phyloP scores from a whole-genome alignment of 1,140 invertebrate genomes.

The Aleiodes sp. region DNA sequence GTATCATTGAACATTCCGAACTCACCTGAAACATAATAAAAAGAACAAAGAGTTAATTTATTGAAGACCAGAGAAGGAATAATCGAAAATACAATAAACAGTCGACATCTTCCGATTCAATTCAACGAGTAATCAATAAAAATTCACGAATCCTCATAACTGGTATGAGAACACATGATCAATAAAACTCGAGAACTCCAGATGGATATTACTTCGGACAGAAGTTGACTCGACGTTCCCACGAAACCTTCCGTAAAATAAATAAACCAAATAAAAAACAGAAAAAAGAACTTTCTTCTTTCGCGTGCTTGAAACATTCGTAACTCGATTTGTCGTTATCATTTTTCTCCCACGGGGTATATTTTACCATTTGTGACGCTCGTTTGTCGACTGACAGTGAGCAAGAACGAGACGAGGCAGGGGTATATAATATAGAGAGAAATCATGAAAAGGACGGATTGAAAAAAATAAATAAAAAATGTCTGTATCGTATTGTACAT shows the following conservation, averaged over 20 bases:
- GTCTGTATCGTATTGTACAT: slow-evolving; percentile 12
- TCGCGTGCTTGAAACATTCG: slow-evolving; percentile 1
- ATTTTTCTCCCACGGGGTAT: slow-evolving; percentile 13
- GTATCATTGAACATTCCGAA: too few relatives aligned
- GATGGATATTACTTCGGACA: slow-evolving; percentile 1
- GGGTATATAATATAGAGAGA: background rate
- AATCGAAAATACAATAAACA: too few relatives aligned
- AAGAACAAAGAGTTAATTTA: too few relatives aligned
- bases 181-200: background rate
- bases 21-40: slow-evolving; percentile 35
- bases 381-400: slow-evolving; percentile 9
- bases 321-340: slow-evolving; percentile 6
- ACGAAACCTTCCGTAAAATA: background rate
- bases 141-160: background rate
- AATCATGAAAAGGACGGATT: background rate
- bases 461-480: slow-evolving; percentile 8
- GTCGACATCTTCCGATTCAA: background rate
- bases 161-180: background rate
- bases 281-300: background rate
- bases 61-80: too few relatives aligned
- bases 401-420: background rate
- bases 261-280: background rate
- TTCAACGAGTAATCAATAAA: background rate
- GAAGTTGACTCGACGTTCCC: slow-evolving; percentile 1
- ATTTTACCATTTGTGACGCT: slow-evolving; percentile 10